Evolutionary conservation across 2,888 invertebrate genomes (phyloP).

Genomic region (Diarsia rubi): DNA sequence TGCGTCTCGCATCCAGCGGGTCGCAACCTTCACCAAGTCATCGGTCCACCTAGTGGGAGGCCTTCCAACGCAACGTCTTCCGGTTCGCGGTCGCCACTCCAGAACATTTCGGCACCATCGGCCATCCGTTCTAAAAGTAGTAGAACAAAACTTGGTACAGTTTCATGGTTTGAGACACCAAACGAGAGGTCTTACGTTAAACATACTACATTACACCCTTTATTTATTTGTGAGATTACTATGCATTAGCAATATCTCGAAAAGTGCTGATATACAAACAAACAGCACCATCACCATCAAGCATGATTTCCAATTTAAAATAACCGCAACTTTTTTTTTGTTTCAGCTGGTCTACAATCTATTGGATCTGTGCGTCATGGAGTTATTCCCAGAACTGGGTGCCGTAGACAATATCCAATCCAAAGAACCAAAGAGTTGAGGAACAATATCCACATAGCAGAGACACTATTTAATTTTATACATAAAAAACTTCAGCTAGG

Average conservation of each 20-base stretch:
- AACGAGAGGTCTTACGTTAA: too few relatives aligned
- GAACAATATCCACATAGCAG: conserved; percentile 41
- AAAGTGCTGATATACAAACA: too few relatives aligned
- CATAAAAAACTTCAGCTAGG: conserved; percentile 50
- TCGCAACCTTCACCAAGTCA: too few relatives aligned
- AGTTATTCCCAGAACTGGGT: conserved; percentile 94
- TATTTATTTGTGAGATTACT: neutral
- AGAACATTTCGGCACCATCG: too few relatives aligned
- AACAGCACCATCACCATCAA: neutral
- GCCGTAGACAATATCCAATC: conserved; percentile 63
- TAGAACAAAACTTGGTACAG: too few relatives aligned
- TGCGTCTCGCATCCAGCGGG: too few relatives aligned
- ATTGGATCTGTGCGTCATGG: conserved; percentile 94
- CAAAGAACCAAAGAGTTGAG: conserved; percentile 80
- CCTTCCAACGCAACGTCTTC: too few relatives aligned
- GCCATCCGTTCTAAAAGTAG: too few relatives aligned
- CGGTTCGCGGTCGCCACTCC: too few relatives aligned
- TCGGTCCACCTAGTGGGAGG: too few relatives aligned
- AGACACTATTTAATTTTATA: conserved; percentile 61
- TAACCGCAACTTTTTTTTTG: conserved; percentile 45
- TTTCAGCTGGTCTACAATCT: conserved; percentile 94
- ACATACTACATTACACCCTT: neutral
- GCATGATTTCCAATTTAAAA: neutral
- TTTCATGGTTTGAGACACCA: too few relatives aligned
- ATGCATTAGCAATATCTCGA: neutral